Conservation (phyloP, 1,140 invertebrate species). For the Ostrea edulis region DNA sequence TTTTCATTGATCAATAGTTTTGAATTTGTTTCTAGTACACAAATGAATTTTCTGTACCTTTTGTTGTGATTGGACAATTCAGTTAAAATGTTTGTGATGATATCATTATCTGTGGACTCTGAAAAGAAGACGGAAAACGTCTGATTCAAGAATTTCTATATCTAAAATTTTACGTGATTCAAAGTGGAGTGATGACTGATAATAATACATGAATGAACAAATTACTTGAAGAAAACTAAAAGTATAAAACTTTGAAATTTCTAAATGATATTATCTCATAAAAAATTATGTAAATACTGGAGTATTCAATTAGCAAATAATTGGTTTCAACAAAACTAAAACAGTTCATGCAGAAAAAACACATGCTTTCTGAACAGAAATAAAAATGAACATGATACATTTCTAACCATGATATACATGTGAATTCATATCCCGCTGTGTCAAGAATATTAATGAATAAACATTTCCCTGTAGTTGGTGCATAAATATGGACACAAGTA, state of each 20-base stretch:
- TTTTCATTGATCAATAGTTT: not conserved
- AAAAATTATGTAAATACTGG: not conserved
- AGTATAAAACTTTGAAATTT: not conserved
- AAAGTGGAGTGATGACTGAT: not conserved
- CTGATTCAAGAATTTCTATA: not conserved
- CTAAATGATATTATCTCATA: not conserved
- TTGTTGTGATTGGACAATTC: slow-evolving; percentile 78
- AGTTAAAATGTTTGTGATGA: slow-evolving; percentile 72
- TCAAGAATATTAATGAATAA: not conserved
- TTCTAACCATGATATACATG: not conserved
- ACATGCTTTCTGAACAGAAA: not conserved
- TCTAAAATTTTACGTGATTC: not conserved
- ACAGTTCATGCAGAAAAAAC: not conserved
- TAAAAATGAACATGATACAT: not conserved
- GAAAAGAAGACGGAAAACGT: slow-evolving; percentile 13
- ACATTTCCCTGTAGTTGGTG: not conserved
- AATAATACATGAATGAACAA: not conserved
- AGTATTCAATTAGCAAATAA: not conserved
- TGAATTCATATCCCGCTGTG: not conserved
- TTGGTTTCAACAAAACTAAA: not conserved
- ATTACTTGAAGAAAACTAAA: not conserved
- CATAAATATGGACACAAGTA: slow-evolving; percentile 12
- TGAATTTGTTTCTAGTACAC: too few relatives aligned
- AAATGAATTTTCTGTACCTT: slow-evolving; percentile 72
- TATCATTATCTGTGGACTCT: slow-evolving; percentile 61